A percentile compares a stretch with the other conserved stretches of the same genome.
These are phyloP conservation scores for Drosophila vallismaia DNA, from an alignment of 2,888 invertebrate species.

Conservation along the genomic window DNA sequence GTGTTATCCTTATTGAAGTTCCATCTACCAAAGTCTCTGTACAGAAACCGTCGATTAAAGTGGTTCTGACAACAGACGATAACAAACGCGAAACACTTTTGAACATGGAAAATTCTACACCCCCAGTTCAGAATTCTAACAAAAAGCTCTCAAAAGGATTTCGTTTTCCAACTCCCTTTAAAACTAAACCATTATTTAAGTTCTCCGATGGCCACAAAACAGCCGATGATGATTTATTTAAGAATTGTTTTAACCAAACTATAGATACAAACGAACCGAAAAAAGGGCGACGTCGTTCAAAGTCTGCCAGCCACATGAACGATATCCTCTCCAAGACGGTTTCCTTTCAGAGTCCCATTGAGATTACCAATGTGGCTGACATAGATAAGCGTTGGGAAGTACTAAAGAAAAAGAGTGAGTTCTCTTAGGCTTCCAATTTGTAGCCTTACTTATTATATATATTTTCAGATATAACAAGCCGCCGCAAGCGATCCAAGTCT, in stretches of 20 bases:
- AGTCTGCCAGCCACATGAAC: constrained; percentile 55
- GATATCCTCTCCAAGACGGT: constrained; percentile 54
- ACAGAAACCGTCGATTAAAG: constrained; percentile 22
- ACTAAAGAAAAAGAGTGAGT: constrained; percentile 51
- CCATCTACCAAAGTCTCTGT: constrained; percentile 24
- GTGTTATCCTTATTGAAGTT: constrained; percentile 13
- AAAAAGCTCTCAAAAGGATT: constrained; percentile 24
- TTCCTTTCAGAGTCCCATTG: constrained; percentile 75
- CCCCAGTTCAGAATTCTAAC: background rate
- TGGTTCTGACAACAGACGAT: constrained; percentile 18
- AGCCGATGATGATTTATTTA: background rate
- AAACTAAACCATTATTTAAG: constrained; percentile 29
- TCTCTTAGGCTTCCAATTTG: background rate
- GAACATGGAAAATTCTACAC: background rate
- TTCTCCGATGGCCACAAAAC: constrained; percentile 15
- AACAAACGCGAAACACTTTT: constrained; percentile 27
- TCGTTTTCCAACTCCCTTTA: constrained; percentile 70
- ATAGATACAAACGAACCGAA: background rate
- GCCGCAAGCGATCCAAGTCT: constrained; percentile 80
- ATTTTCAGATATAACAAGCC: constrained; percentile 71
- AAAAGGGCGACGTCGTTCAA: constrained; percentile 74
- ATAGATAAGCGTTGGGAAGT: constrained; percentile 57
- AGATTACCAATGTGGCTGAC: constrained; percentile 54
- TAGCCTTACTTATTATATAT: background rate
- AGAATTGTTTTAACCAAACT: background rate